Percentiles rank a stretch among this genome's conserved stretches.
Conservation (phyloP, 2,888 invertebrate genomes). For the Lissonota sp. region DNA sequence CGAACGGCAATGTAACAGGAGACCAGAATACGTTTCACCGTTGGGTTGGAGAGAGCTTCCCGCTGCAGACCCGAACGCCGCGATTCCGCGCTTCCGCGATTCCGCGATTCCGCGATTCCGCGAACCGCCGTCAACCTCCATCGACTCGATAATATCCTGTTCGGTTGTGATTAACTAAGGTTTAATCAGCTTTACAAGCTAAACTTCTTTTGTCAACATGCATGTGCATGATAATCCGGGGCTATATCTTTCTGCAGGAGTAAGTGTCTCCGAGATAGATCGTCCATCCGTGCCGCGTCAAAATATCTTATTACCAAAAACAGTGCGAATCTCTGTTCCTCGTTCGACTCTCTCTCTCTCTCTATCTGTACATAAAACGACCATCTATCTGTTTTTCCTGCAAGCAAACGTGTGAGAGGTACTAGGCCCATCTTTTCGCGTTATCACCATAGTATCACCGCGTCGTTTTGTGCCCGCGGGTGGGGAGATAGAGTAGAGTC, state of each 20-base stretch:
- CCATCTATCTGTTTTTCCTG: conserved; percentile 29
- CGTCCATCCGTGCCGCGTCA: neutral
- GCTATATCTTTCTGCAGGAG: conserved; percentile 78
- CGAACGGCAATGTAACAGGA: conserved; percentile 71
- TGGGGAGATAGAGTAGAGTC: too few relatives aligned
- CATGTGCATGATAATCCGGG: conserved; percentile 82
- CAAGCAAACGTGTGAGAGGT: conserved; percentile 53
- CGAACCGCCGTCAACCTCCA: conserved; percentile 35
- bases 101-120: too few relatives aligned
- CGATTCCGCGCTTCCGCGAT: too few relatives aligned
- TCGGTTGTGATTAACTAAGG: conserved; percentile 82
- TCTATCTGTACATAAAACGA: too few relatives aligned
- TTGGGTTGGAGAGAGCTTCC: too few relatives aligned
- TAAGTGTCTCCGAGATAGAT: conserved; percentile 42
- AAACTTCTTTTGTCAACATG: conserved; percentile 83
- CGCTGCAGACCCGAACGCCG: conserved; percentile 26
- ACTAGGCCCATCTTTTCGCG: too few relatives aligned
- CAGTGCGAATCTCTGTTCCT: conserved; percentile 35
- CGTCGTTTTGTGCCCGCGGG: too few relatives aligned
- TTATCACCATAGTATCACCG: too few relatives aligned
- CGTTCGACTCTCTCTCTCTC: neutral
- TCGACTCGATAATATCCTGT: conserved; percentile 72
- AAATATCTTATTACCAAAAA: neutral
- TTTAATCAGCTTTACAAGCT: conserved; percentile 83
- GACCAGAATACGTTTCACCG: conserved; percentile 51